Conservation (phyloP, 1,140 invertebrate genomes). For the Amyelois transitella region DNA sequence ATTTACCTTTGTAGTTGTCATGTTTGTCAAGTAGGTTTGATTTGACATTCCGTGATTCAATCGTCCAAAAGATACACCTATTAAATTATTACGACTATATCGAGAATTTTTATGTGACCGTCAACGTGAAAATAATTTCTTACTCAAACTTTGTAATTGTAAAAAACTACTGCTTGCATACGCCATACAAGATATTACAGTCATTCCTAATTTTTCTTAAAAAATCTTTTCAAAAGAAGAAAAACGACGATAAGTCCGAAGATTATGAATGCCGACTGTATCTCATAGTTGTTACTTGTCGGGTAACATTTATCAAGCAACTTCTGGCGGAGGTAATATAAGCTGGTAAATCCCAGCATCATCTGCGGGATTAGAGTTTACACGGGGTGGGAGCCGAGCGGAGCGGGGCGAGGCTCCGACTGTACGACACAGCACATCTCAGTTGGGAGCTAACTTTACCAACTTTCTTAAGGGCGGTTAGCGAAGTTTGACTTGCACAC, state of each 20-base stretch:
- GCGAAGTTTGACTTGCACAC: conserved; percentile 66
- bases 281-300: conserved; percentile 22
- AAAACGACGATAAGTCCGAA: background rate
- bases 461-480: conserved; percentile 71
- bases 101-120: too few relatives aligned
- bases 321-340: conserved; percentile 51
- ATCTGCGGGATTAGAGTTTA: conserved; percentile 69
- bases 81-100: too few relatives aligned
- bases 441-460: conserved; percentile 58
- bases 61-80: too few relatives aligned
- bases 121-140: too few relatives aligned
- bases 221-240: background rate
- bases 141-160: too few relatives aligned
- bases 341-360: conserved; percentile 64
- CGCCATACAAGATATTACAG: background rate
- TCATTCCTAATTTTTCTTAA: background rate
- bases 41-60: too few relatives aligned
- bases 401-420: conserved; percentile 42
- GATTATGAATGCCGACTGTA: conserved; percentile 16
- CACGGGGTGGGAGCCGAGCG: conserved; percentile 44
- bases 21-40: too few relatives aligned
- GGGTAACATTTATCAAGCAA: conserved; percentile 49
- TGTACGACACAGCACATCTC: conserved; percentile 56
- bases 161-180: too few relatives aligned
- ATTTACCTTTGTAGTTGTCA: too few relatives aligned